Evolutionary conservation across 2,797 vertebrate species (phyloP).

Genomic region (Diplodus sargus): DNA sequence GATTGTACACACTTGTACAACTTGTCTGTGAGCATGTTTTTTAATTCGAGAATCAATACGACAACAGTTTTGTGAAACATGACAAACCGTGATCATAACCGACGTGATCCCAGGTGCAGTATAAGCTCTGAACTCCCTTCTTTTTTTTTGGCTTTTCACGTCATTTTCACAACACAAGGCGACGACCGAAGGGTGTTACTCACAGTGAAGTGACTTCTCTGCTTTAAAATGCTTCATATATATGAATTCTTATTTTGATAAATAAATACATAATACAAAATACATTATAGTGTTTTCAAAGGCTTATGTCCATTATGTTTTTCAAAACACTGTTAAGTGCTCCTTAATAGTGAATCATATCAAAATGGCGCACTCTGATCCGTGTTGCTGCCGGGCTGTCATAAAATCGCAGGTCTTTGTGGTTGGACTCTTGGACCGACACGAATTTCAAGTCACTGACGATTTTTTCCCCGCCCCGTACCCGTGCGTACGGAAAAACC

Average conservation of each 20-base stretch:
- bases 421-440: conserved; percentile 63
- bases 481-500: conserved; percentile 73
- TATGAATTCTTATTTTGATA: conserved; percentile 81
- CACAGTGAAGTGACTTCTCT: conserved; percentile 73
- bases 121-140: conserved; percentile 60
- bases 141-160: conserved; percentile 62
- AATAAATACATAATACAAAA: conserved; percentile 55
- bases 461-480: conserved; percentile 63
- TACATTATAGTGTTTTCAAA: conserved; percentile 82
- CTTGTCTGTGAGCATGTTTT: conserved; percentile 85
- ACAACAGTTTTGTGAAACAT: conserved; percentile 76
- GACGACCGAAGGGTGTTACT: conserved; percentile 54
- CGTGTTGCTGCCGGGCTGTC: conserved; percentile 67
- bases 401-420: conserved; percentile 56
- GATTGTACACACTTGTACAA: conserved; percentile 82
- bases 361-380: conserved; percentile 68
- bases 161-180: conserved; percentile 64
- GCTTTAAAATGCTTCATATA: conserved; percentile 80
- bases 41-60: conserved; percentile 77
- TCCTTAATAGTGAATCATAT: conserved; percentile 84
- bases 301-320: conserved; percentile 75
- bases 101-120: conserved; percentile 64
- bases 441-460: conserved; percentile 63
- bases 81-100: conserved; percentile 55
- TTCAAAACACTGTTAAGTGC: conserved; percentile 84